Base-by-base conservation (phyloP, 2,888 invertebrate genomes). In the Spialia ferax region DNA sequence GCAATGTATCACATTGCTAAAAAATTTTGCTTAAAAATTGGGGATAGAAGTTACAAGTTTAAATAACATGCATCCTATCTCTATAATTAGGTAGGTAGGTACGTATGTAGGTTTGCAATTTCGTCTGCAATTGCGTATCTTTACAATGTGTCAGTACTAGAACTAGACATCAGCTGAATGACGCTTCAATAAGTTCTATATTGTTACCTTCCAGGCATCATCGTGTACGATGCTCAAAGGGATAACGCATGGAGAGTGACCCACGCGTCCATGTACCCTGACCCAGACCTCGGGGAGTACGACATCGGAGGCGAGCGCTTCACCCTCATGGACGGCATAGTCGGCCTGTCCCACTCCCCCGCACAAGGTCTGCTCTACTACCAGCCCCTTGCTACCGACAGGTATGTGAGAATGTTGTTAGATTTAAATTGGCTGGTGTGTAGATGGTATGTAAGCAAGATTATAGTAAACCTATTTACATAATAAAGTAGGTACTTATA, bases 241-340 rank as follows among this genome's bases (percentile, higher is more conserved):
- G 97, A 97, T 81, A 95, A 96, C 71, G 97, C 97, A 32, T 97
- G 97, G 97, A 94, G 97, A 57, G 93, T 97, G 2, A 94, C 96
- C 26, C 97, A 97, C 85, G 96, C 97, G 0, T 95, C 96, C 56
- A 97, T 98, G 97, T 97, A 96, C 85, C 97, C 97, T 0, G 96
- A 97, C 90, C 97, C 97, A 0, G 96, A 97, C 84, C 95, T 96
- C 73, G 95, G 96, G 0, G 96, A 96, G 74, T 96, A 96, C 72
- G 95, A 95, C 87, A 96, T 98, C 70, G 95, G 95, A 8, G 95
- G 95, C 0, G 95, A 96, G 57, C 88, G 89, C 69, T 97, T 97
- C 85, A 96, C 96, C 1, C 93, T 97, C 15, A 96, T 96, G 95
- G 97, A 97, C 81, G 97, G 97, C 0, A 85, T 97, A 54, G 96